These are phyloP conservation scores for Eulemur mongoz DNA, from an alignment of 2,797 vertebrate species.

Conservation along the genomic window DNA sequence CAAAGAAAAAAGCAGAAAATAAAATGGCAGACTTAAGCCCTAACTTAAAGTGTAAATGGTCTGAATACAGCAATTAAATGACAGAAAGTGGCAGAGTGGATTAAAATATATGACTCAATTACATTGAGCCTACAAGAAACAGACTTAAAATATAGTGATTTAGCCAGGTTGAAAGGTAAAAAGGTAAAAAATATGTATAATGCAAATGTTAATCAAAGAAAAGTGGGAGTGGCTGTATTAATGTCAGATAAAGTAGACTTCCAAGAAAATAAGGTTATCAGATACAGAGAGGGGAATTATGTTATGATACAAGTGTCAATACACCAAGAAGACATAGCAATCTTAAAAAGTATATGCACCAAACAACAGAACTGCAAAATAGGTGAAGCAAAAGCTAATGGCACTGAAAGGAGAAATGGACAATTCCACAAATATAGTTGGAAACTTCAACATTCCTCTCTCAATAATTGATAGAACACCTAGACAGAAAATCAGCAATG, in stretches of 20 bases:
- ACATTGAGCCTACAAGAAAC: background rate
- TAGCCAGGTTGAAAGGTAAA: background rate
- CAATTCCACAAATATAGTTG: background rate
- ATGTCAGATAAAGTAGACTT: background rate
- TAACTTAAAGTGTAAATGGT: background rate
- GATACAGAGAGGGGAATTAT: background rate
- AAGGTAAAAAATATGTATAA: background rate
- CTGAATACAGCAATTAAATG: background rate
- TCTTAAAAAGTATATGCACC: background rate
- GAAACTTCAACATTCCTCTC: background rate
- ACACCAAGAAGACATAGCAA: background rate
- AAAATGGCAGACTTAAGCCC: background rate
- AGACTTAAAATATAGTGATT: background rate
- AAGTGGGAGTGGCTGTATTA: background rate
- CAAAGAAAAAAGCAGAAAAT: background rate
- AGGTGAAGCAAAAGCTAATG: background rate
- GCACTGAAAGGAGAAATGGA: background rate
- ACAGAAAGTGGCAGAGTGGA: background rate
- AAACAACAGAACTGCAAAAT: background rate
- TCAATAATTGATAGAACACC: background rate
- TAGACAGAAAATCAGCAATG: background rate
- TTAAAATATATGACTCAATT: background rate
- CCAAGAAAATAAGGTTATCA: background rate
- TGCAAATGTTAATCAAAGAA: background rate
- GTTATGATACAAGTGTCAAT: background rate